A percentile compares a stretch with the other conserved stretches of the same genome.
Evolutionary conservation across 2,797 vertebrate species (phyloP).

Genomic region (Pseudopleuronectes americanus): DNA sequence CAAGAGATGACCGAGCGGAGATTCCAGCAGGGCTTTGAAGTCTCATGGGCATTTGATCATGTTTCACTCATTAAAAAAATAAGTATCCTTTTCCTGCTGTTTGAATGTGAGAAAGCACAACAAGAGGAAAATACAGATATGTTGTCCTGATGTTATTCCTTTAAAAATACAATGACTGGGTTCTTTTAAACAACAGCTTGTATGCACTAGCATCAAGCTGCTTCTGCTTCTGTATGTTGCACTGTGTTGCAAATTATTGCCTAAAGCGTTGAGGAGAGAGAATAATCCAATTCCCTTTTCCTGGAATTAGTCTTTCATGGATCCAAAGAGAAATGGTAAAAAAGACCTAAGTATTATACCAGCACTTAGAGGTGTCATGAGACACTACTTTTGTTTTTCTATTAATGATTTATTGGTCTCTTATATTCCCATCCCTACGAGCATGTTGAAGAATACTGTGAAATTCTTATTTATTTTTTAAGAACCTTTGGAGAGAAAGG

Average conservation of each 20-base stretch:
- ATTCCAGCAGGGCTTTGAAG: constrained; percentile 57
- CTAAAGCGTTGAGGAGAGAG: constrained; percentile 43
- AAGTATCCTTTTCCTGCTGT: background rate
- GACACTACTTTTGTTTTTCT: constrained; percentile 40
- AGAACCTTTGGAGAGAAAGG: constrained; percentile 13
- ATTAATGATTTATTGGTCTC: constrained; percentile 53
- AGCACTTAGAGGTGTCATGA: constrained; percentile 43
- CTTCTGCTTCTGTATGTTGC: constrained; percentile 33
- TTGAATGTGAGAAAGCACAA: constrained; percentile 8
- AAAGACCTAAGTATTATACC: constrained; percentile 36
- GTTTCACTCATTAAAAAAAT: constrained; percentile 18
- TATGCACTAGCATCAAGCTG: constrained; percentile 18
- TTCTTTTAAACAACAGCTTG: constrained; percentile 28
- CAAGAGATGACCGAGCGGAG: constrained; percentile 41
- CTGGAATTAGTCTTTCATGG: constrained; percentile 51
- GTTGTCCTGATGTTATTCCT: constrained; percentile 15
- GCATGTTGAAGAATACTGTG: constrained; percentile 22
- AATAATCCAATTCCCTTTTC: background rate
- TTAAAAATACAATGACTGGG: constrained; percentile 20
- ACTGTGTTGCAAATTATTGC: constrained; percentile 53
- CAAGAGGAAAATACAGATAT: constrained; percentile 5
- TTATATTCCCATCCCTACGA: constrained; percentile 42
- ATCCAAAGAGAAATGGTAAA: constrained; percentile 35
- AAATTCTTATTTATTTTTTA: constrained; percentile 21
- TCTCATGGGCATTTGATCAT: constrained; percentile 34